Evolutionary conservation across 2,797 vertebrate species (phyloP), one percentile per base, ranked within the genome.

Genomic region (Pangasius mekongensis): DNA sequence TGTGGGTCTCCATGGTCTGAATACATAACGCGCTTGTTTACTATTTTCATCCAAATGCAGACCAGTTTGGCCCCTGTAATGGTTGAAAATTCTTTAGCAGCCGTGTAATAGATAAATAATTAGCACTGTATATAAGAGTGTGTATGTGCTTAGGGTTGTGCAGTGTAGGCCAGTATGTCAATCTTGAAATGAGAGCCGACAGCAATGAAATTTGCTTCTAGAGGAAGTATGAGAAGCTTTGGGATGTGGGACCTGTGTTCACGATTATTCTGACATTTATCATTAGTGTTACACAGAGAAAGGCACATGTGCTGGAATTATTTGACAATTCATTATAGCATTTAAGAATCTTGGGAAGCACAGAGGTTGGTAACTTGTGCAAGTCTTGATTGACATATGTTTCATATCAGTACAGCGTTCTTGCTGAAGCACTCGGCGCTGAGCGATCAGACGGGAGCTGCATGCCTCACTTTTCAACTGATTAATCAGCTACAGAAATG

Each of bases 381-480:
- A 91, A 92, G 91, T 88, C 88, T 92, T 94, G 94, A 94, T 91
- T 95, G 93, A 92, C 94, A 91, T 78, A n/a, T 82, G 80, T 82
- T 82, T 82, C 43, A 62, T 82, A 82, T 62, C 58, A 82, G 80
- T 47, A 18, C 11, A 43, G 9, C 3, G 24, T 43, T 82, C 6
- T 16, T 64, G 18, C 36, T 62, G 80, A 82, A 64, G 24, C 58
- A 1, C 58, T 62, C 80, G 36, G 78, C 33, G 36, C 78, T 13
- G 58, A 43, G 80, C 2, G 56, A 74, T 56, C 86, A 86, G 86
- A 10, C 85, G 11, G 27, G 73, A 64, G 56, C 58, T 89, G 85
- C 82, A 85, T 36, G 56, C 16, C 56, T 89, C 77, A 87, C 90
- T 91, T 93, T 91, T 91, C 89, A 90, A 89, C 90, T 94, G 93